phyloP scores from a whole-genome alignment of 2,797 vertebrate genomes.

The Spheniscus humboldti region DNA sequence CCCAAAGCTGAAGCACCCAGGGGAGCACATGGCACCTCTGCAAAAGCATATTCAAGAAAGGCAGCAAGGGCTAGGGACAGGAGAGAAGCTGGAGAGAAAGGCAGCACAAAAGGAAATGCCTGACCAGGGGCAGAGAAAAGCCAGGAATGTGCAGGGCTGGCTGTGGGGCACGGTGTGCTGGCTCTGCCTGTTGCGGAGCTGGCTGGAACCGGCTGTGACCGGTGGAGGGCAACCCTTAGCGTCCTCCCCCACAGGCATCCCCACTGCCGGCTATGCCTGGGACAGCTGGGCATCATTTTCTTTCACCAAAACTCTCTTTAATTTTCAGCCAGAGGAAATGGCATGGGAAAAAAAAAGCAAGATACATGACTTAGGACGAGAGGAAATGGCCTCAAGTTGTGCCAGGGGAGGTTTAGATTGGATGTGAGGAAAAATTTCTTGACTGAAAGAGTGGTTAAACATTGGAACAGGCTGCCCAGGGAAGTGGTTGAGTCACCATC shows the following conservation, averaged over 20 bases:
- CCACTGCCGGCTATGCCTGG: fast-evolving
- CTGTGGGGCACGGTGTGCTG: too few relatives aligned
- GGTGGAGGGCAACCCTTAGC: neutral
- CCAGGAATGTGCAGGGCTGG: neutral
- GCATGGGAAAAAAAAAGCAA: neutral
- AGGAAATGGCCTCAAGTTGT: too few relatives aligned
- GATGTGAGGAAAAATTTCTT: too few relatives aligned
- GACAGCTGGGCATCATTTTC: neutral
- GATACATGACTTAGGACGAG: neutral
- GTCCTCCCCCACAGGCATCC: too few relatives aligned
- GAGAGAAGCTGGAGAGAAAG: neutral
- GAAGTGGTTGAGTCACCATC: too few relatives aligned
- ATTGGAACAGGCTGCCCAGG: too few relatives aligned
- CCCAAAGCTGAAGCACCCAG: neutral
- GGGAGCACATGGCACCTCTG: neutral
- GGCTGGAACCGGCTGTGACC: neutral
- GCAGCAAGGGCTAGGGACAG: neutral
- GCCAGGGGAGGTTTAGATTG: too few relatives aligned
- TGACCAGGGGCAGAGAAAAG: neutral
- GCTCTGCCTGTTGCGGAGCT: neutral
- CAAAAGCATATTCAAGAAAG: neutral
- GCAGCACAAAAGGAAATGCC: fast-evolving
- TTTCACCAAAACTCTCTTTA: neutral
- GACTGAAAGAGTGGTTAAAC: too few relatives aligned
- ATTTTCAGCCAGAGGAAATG: neutral